These are phyloP conservation scores for Rhipidura dahli DNA, from an alignment of 2,113 vertebrate genomes.

Conservation along the genomic window DNA sequence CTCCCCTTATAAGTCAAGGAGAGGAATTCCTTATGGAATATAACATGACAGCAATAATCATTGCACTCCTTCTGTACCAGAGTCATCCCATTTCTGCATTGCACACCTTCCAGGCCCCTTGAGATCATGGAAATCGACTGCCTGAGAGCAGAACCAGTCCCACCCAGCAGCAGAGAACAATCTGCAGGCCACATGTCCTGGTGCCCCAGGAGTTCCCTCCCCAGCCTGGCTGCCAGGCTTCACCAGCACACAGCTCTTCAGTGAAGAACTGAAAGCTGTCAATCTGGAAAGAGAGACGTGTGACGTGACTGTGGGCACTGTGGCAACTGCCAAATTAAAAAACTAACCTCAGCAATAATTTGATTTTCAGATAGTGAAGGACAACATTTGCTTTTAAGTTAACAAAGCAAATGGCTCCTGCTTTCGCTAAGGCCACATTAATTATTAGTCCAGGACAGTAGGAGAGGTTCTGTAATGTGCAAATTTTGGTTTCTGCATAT, in stretches of 20 bases:
- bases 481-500: not conserved
- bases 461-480: not conserved
- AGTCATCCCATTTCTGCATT: not conserved
- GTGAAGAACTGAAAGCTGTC: not conserved
- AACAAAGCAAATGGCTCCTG: not conserved
- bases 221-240: not conserved
- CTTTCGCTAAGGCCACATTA: not conserved
- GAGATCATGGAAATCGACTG: not conserved
- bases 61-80: not conserved
- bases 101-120: not conserved
- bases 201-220: not conserved
- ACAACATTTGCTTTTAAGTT: not conserved
- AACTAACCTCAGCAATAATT: not conserved
- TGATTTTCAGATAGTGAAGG: not conserved
- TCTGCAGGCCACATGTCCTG: not conserved
- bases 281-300: fast-evolving
- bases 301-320: too few species aligned
- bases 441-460: not conserved
- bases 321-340: not conserved
- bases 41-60: not conserved
- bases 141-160: not conserved
- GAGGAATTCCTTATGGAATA: not conserved
- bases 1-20: not conserved
- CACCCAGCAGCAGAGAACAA: not conserved
- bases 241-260: not conserved